A percentile compares a stretch with the other conserved stretches of the same genome.
phyloP scores from a whole-genome alignment of 1,140 invertebrate species.

The Caligus rogercresseyi region DNA sequence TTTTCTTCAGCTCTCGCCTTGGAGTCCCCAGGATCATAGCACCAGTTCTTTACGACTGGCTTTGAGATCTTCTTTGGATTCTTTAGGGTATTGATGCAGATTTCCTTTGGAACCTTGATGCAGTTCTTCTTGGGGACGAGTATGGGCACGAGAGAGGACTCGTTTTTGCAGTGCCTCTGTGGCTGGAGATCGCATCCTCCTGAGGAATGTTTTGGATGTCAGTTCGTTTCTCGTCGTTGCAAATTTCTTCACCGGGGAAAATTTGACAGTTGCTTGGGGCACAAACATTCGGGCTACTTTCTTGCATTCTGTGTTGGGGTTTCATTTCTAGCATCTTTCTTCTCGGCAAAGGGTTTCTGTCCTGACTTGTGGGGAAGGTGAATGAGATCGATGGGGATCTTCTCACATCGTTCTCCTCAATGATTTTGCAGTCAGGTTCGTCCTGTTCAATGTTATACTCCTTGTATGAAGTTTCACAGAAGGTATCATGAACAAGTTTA shows the following conservation, averaged over 20 bases:
- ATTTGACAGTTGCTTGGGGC: too few species aligned
- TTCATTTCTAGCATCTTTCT: too few species aligned
- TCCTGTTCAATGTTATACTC: neutral
- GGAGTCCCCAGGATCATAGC: neutral
- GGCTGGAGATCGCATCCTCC: neutral
- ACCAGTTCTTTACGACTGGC: neutral
- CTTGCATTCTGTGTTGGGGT: too few species aligned
- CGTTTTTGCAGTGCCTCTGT: neutral
- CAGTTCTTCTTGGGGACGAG: neutral
- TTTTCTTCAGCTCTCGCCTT: neutral
- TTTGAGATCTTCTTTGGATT: neutral
- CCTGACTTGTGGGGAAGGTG: neutral
- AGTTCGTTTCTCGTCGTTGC: neutral
- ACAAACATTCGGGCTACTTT: too few species aligned
- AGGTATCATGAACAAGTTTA: neutral
- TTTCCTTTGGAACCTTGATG: neutral
- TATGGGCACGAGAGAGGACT: neutral
- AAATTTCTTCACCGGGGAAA: too few species aligned
- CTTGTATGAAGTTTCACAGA: neutral
- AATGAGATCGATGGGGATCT: neutral
- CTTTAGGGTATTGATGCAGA: slow-evolving; percentile 1
- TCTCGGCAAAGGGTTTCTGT: too few species aligned
- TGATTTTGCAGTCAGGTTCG: neutral
- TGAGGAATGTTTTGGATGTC: neutral
- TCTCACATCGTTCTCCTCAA: neutral